Conservation (phyloP, 1,140 invertebrate genomes). For the Andrena cerasifolii region DNA sequence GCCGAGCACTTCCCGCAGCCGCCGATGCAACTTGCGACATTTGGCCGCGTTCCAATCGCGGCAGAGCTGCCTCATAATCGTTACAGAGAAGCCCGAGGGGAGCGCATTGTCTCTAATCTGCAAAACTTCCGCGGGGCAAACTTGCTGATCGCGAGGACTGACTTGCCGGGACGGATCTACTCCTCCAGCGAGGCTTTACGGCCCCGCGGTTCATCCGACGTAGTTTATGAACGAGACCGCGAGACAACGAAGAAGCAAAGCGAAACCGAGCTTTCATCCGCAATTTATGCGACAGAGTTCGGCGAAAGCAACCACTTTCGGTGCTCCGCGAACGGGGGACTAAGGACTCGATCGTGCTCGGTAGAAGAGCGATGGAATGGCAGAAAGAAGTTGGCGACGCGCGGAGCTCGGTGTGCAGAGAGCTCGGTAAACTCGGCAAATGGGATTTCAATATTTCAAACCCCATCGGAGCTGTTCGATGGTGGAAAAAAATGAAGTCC, state of each 20-base stretch:
- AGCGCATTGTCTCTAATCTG: conserved; percentile 31
- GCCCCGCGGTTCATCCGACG: neutral
- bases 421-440: no score
- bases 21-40: conserved; percentile 23
- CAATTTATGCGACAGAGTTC: neutral
- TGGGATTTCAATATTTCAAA: no score
- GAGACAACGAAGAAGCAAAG: neutral
- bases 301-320: neutral
- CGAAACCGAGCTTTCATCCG: neutral
- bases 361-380: no score
- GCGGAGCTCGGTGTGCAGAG: no score
- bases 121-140: conserved; percentile 12
- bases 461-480: no score
- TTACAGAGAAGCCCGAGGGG: neutral
- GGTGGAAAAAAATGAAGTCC: no score
- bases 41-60: conserved; percentile 36
- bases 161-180: neutral
- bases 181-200: neutral
- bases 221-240: neutral
- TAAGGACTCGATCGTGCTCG: no score
- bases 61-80: conserved; percentile 25
- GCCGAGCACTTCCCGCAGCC: conserved; percentile 4
- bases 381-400: no score
- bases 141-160: neutral
- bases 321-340: no score